Evolutionary conservation across 2,888 invertebrate genomes (phyloP).

Genomic region (Conus canariensis): DNA sequence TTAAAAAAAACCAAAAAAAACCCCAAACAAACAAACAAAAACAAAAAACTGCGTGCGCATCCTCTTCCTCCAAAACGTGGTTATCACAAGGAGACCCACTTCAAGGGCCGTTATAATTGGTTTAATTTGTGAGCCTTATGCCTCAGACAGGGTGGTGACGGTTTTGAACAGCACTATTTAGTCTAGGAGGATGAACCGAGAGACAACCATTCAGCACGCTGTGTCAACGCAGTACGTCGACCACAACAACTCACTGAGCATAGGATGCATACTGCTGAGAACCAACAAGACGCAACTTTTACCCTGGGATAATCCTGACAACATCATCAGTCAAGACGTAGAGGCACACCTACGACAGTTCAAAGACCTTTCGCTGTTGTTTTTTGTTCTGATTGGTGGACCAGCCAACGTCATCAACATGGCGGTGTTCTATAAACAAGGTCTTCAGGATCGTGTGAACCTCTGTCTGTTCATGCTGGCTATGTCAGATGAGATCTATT

Average conservation of each 20-base stretch:
- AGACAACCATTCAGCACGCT: no score
- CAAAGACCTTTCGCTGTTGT: background rate
- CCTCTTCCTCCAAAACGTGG: no score
- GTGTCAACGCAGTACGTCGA: background rate
- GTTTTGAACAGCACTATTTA: no score
- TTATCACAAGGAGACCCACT: accelerated
- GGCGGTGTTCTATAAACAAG: slow-evolving; percentile 2
- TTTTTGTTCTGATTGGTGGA: background rate
- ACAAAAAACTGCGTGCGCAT: no score
- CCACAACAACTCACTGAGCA: background rate
- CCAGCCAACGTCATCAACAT: slow-evolving; percentile 21
- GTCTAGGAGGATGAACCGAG: no score
- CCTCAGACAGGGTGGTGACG: no score
- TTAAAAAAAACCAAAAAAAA: no score
- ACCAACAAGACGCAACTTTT: background rate
- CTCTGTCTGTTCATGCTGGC: no score
- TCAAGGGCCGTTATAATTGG: no score
- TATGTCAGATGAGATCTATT: no score
- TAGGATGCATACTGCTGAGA: background rate
- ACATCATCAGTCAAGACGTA: background rate
- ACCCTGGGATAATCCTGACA: background rate
- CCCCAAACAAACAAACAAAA: accelerated
- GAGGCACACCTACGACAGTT: background rate
- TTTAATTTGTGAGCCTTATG: no score
- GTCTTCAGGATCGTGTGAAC: background rate